phyloP scores from a whole-genome alignment of 2,113 vertebrate genomes.

The Myrmophylax atrothorax region DNA sequence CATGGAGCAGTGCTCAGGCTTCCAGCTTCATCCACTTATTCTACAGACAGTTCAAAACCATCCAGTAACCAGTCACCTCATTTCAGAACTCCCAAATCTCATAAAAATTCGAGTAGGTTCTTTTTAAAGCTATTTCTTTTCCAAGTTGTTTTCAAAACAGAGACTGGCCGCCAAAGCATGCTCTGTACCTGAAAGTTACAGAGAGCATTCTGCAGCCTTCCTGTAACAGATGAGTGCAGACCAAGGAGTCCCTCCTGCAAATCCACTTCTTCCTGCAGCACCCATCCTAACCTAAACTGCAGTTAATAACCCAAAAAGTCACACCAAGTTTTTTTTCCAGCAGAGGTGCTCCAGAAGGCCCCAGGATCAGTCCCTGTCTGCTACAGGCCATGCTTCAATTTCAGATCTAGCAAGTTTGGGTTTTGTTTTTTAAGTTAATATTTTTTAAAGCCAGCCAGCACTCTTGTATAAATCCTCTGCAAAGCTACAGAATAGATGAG shows the following conservation, averaged over 20 bases:
- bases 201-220: background rate
- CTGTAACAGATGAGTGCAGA: background rate
- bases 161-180: background rate
- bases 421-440: background rate
- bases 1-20: background rate
- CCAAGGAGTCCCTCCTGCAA: background rate
- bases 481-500: slow-evolving; percentile 5
- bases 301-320: background rate
- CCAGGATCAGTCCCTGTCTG: background rate
- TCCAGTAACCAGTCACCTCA: background rate
- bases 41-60: background rate
- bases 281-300: background rate
- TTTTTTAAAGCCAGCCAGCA: background rate
- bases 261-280: background rate
- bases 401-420: background rate
- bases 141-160: background rate
- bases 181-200: background rate
- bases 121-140: background rate
- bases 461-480: background rate
- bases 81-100: background rate
- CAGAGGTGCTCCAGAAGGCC: background rate
- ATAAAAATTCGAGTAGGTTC: background rate
- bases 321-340: background rate
- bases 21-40: background rate
- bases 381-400: background rate